Conservation (phyloP, 2,113 vertebrate genomes). For the Xenotilapia flavipinnis region DNA sequence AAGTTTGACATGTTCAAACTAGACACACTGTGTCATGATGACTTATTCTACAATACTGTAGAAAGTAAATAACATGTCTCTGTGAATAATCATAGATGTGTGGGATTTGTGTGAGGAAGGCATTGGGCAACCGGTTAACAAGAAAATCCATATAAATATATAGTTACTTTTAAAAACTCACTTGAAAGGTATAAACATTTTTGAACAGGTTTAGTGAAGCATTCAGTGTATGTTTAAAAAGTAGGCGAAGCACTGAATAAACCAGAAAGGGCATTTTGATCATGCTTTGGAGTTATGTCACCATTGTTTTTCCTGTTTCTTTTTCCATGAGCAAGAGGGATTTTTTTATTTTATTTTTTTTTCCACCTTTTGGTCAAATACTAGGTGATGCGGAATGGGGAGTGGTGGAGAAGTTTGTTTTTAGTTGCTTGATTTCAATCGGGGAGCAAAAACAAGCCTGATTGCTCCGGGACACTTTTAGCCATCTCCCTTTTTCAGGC, state of each 20-base stretch:
- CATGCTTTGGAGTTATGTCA: not conserved
- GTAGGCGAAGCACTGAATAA: not conserved
- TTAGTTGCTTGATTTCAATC: not conserved
- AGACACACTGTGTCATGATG: not conserved
- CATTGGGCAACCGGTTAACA: not conserved
- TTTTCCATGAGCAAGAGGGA: not conserved
- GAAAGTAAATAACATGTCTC: not conserved
- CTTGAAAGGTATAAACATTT: not conserved
- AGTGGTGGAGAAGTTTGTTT: not conserved
- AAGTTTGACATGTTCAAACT: not conserved
- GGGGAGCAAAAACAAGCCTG: not conserved
- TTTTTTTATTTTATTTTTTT: not conserved
- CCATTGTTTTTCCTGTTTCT: not conserved
- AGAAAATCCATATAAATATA: not conserved
- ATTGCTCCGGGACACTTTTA: not conserved
- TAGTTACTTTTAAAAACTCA: not conserved
- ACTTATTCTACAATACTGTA: not conserved
- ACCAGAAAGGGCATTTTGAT: not conserved
- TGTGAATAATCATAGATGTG: not conserved
- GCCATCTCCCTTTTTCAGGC: constrained; percentile 19
- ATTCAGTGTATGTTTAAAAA: not conserved
- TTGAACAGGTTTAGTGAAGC: not conserved
- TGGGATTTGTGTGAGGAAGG: not conserved
- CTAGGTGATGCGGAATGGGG: not conserved
- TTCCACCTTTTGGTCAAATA: not conserved